These are phyloP conservation scores for Osmerus mordax DNA, from an alignment of 2,113 vertebrate genomes.

Conservation along the genomic window DNA sequence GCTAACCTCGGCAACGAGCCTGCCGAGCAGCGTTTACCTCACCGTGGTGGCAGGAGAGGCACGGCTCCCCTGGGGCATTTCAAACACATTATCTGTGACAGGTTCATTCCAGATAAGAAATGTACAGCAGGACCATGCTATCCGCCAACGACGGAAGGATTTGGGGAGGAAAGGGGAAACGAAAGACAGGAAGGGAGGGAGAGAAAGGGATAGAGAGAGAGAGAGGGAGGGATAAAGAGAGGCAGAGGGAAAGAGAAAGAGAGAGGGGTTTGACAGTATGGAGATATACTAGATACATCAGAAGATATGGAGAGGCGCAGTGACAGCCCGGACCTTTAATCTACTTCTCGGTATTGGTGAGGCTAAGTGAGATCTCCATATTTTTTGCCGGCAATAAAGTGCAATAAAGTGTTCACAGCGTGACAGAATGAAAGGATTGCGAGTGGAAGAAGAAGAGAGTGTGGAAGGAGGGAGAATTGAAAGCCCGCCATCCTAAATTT, in stretches of 20 bases:
- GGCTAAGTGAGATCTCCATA: neutral
- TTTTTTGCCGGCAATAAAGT: neutral
- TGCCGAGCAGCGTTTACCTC: constrained; percentile 38
- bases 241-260: neutral
- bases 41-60: constrained; percentile 32
- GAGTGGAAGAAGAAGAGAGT: neutral
- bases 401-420: neutral
- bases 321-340: constrained; percentile 5
- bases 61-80: constrained; percentile 59
- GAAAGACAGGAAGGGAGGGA: constrained; percentile 15
- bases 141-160: constrained; percentile 31
- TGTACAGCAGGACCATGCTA: constrained; percentile 52
- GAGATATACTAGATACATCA: constrained; percentile 21
- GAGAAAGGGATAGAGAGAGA: constrained; percentile 8
- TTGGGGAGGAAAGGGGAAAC: constrained; percentile 3
- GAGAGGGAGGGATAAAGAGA: constrained; percentile 9
- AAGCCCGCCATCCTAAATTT: neutral
- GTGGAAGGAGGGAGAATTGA: neutral
- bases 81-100: constrained; percentile 76
- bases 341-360: neutral
- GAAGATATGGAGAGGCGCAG: constrained; percentile 14
- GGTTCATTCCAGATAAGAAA: constrained; percentile 83
- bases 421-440: neutral
- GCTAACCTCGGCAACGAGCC: constrained; percentile 11
- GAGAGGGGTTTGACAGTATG: neutral